Base-by-base conservation (phyloP, 2,888 invertebrate genomes). In the Drosophila anomelani region DNA sequence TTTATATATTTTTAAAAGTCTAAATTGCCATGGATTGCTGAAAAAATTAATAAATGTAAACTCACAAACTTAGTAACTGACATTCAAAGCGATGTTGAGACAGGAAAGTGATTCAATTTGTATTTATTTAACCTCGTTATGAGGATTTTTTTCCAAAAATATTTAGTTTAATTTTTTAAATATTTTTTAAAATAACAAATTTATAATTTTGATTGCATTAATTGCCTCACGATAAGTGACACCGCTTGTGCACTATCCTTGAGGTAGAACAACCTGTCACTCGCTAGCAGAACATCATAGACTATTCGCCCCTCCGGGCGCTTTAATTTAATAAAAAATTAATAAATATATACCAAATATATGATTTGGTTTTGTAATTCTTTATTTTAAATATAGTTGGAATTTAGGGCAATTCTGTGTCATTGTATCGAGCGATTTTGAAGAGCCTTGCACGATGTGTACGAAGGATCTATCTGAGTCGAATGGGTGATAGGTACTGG, bases 351-450 rank as follows among this genome's bases (percentile, higher is more conserved):
- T 38, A 20, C 17, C 38, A 23, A 62, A 39, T 15, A 12, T 1
- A 1, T 8, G 7, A 62, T 32, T 20, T 9, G 32, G 2, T n/a
- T 43, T 20, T 17, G 1, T 10, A 47, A 13, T 15, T 29, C 20
- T 74, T 76, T 68, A 61, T 78, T 69, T 57, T 36, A 56, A 60
- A 78, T 68, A 74, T 71, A 60, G 73, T 62, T 81, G 26, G 43
- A 74, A 76, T 85, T 79, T 75, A 39, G 71, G 62, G 62, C 43
- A 82, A 54, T 59, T 58, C 51, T 41, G 43, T 44, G 55, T 53
- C 55, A 58, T 20, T 26, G 36, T 41, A 41, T 75, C 32, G 13
- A 23, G 26, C 34, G 51, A 73, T 67, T 73, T 73, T 73, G 76
- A 60, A 20, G 20, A 10, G 51, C 32, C 20, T 41, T 13, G 32